Conservation (phyloP, 2,888 invertebrate species). For the Pilophorus perplexus region DNA sequence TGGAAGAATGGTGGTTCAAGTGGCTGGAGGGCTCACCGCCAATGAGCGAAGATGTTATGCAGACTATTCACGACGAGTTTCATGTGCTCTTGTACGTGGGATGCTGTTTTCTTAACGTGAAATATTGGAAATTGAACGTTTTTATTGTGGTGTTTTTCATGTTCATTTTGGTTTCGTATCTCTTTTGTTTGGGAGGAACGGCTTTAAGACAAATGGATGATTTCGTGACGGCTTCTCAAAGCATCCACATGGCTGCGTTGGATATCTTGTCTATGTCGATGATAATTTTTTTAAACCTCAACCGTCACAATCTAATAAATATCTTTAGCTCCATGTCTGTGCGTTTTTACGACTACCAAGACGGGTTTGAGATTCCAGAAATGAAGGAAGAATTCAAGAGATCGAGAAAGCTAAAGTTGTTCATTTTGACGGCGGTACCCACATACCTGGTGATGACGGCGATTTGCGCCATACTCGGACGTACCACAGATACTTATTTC, state of each 20-base stretch:
- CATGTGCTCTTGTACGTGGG: neutral
- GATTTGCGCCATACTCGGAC: neutral
- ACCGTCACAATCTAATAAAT: neutral
- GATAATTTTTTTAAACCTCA: neutral
- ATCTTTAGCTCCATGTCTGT: neutral
- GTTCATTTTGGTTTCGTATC: neutral
- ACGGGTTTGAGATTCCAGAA: slow-evolving; percentile 7
- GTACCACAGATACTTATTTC: neutral
- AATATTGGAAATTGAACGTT: neutral
- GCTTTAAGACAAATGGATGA: neutral
- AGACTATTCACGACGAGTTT: neutral
- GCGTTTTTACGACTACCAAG: slow-evolving; percentile 3
- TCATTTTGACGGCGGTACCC: neutral
- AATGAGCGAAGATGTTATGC: neutral
- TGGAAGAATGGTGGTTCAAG: neutral
- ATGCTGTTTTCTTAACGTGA: neutral
- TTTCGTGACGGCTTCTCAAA: slow-evolving; percentile 2
- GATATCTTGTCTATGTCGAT: neutral
- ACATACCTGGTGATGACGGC: neutral
- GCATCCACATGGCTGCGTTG: neutral
- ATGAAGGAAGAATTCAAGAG: neutral
- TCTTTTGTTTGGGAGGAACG: neutral
- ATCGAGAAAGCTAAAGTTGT: neutral
- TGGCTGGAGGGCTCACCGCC: neutral
- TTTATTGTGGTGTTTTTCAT: neutral